Percentiles rank a stretch among this genome's conserved stretches.
phyloP scores from a whole-genome alignment of 2,888 invertebrate species.

The Thumatha senex region DNA sequence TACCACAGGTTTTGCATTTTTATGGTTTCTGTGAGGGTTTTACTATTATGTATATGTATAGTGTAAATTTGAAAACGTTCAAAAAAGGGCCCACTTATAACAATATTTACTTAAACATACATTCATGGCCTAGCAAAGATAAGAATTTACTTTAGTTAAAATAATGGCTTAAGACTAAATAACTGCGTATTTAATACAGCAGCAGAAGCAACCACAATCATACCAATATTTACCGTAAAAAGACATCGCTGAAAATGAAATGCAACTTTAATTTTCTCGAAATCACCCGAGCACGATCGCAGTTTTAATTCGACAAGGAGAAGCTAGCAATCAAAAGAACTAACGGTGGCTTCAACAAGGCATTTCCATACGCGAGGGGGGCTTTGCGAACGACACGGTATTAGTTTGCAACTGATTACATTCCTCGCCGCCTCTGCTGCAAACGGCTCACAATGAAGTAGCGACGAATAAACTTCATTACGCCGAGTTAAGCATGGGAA shows the following conservation, averaged over 20 bases:
- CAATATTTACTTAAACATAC: constrained; percentile 21
- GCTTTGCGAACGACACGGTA: constrained; percentile 73
- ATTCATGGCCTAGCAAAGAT: constrained; percentile 37
- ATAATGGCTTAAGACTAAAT: constrained; percentile 61
- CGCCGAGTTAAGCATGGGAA: constrained; percentile 78
- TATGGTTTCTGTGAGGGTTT: constrained; percentile 41
- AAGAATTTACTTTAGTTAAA: constrained; percentile 64
- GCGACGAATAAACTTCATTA: constrained; percentile 82
- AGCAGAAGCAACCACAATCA: constrained; percentile 64
- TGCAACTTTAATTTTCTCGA: constrained; percentile 76
- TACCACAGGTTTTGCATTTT: constrained; percentile 56
- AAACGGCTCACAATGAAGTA: constrained; percentile 80
- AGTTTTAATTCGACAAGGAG: constrained; percentile 78
- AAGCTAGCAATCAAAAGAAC: constrained; percentile 80
- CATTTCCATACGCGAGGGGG: constrained; percentile 80
- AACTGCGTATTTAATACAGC: constrained; percentile 53
- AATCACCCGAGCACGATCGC: constrained; percentile 72
- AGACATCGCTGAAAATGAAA: constrained; percentile 71
- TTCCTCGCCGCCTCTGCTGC: constrained; percentile 70
- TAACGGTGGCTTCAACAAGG: constrained; percentile 75
- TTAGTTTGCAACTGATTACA: constrained; percentile 83
- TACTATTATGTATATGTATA: constrained; percentile 36
- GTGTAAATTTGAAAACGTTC: constrained; percentile 4
- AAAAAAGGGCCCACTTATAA: constrained; percentile 23
- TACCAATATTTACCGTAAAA: constrained; percentile 73